These are phyloP conservation scores for Chromoteleia sp. DNA, from an alignment of 2,888 invertebrate species.

Conservation along the genomic window DNA sequence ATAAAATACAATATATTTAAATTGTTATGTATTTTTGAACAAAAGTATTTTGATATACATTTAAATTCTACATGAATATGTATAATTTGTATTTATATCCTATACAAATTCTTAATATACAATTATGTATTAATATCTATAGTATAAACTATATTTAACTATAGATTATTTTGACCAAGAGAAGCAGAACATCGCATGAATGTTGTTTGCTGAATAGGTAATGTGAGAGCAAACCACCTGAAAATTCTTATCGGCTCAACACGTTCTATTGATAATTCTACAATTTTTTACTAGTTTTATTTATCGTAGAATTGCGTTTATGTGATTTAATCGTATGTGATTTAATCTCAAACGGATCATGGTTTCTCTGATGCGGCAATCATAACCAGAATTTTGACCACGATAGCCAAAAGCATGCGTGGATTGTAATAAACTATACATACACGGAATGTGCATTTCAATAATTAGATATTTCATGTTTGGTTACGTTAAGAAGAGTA, in stretches of 20 bases:
- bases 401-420: background rate
- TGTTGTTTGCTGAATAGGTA: background rate
- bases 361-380: constrained; percentile 18
- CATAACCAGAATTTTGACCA: constrained; percentile 7
- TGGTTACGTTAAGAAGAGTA: background rate
- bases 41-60: too few relatives aligned
- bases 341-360: constrained; percentile 7
- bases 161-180: too few relatives aligned
- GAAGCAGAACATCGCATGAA: background rate
- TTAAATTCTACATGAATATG: too few relatives aligned
- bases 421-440: too few relatives aligned
- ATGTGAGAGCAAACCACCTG: background rate
- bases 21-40: too few relatives aligned
- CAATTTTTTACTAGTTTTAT: constrained; percentile 2
- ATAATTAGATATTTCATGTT: background rate
- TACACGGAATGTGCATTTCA: constrained; percentile 1
- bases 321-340: constrained; percentile 8
- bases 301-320: background rate
- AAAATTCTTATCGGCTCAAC: background rate
- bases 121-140: too few relatives aligned
- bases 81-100: too few relatives aligned
- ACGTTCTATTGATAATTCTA: background rate
- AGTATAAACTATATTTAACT: too few relatives aligned
- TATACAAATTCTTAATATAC: too few relatives aligned
- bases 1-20: too few relatives aligned